Evolutionary conservation across 2,113 vertebrate species (phyloP).

Genomic region (Chelonoidis abingdonii): DNA sequence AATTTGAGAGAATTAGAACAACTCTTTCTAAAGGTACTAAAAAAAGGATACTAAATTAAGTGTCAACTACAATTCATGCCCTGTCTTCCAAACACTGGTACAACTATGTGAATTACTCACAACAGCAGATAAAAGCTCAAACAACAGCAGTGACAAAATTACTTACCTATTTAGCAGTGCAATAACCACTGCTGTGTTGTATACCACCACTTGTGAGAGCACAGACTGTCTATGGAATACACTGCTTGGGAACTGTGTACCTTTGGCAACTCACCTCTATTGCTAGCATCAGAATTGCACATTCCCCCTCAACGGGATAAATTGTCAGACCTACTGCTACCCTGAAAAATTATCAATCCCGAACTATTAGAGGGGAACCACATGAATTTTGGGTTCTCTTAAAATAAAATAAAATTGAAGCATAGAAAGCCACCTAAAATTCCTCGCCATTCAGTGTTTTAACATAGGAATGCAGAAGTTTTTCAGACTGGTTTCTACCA

Average conservation of each 20-base stretch:
- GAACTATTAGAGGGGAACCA: background rate
- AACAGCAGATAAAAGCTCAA: background rate
- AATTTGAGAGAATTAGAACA: rapidly evolving
- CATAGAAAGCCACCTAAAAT: background rate
- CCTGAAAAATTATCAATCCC: background rate
- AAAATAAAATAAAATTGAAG: background rate
- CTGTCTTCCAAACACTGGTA: background rate
- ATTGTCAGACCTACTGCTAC: no score
- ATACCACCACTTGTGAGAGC: background rate
- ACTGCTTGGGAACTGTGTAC: background rate
- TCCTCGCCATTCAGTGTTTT: background rate
- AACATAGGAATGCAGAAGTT: background rate
- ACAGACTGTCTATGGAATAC: background rate
- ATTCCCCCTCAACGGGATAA: no score
- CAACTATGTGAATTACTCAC: background rate
- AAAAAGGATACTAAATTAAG: background rate
- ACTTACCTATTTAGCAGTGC: background rate
- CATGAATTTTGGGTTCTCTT: background rate
- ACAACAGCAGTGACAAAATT: background rate
- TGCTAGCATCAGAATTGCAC: background rate
- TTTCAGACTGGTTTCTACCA: background rate
- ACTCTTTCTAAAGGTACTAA: background rate
- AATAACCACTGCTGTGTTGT: background rate
- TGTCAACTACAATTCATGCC: background rate
- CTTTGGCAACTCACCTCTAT: background rate